These are phyloP conservation scores for Trinorchestia longiramus DNA, from an alignment of 1,140 invertebrate genomes.

Conservation along the genomic window DNA sequence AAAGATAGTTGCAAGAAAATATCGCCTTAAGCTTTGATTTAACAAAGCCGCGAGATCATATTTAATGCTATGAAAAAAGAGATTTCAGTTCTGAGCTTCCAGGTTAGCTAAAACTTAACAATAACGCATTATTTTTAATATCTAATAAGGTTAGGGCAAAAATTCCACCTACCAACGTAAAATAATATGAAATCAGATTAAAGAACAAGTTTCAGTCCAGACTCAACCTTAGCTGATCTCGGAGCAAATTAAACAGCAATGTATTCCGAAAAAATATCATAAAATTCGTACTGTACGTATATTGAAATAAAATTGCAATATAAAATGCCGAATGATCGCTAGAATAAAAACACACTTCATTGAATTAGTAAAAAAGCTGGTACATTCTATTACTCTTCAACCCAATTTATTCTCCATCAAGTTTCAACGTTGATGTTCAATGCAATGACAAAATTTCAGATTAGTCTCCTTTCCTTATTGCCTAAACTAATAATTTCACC, in stretches of 20 bases:
- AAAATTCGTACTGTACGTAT: background rate
- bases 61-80: background rate
- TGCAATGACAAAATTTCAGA: no score
- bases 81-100: background rate
- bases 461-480: no score
- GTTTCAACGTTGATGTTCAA: no score
- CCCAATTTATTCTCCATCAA: no score
- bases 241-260: background rate
- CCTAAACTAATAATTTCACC: no score
- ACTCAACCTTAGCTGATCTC: background rate
- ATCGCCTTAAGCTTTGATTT: background rate
- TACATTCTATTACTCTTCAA: no score
- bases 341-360: background rate
- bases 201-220: background rate
- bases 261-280: background rate
- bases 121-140: background rate
- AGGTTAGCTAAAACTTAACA: background rate
- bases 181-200: background rate
- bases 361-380: background rate
- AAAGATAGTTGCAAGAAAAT: background rate
- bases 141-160: background rate
- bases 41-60: background rate
- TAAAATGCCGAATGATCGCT: background rate
- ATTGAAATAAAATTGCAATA: background rate
- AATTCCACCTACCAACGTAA: background rate